Percentiles rank a stretch among this genome's conserved stretches.
Evolutionary conservation across 2,888 invertebrate genomes (phyloP).

Genomic region (Junonia oenone): DNA sequence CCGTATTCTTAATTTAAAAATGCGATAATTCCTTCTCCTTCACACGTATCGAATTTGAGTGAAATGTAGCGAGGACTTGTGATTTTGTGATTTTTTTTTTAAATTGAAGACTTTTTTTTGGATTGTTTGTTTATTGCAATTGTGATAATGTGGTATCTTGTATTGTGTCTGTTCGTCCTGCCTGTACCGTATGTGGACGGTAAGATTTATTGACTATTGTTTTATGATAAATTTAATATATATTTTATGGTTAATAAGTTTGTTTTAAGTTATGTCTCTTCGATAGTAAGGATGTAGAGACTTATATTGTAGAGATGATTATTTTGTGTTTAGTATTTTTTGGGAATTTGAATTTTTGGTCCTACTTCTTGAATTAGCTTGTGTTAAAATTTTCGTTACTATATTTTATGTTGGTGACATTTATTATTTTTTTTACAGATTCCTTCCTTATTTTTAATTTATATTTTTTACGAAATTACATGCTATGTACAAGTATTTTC

Average conservation of each 20-base stretch:
- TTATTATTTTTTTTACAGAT: too few species aligned
- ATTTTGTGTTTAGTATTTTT: too few species aligned
- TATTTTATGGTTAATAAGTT: background rate
- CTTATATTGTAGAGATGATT: too few species aligned
- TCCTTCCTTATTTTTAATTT: too few species aligned
- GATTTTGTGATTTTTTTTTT: slow-evolving; percentile 14
- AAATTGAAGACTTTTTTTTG: background rate
- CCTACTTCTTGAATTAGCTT: too few species aligned
- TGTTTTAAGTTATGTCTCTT: background rate
- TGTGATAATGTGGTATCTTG: slow-evolving; percentile 38
- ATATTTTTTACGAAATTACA: too few species aligned
- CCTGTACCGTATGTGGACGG: slow-evolving; percentile 33
- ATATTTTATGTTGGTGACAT: too few species aligned
- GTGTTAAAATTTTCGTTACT: too few species aligned
- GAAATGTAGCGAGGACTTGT: slow-evolving; percentile 34
- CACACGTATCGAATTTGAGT: slow-evolving; percentile 26
- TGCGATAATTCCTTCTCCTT: slow-evolving; percentile 22
- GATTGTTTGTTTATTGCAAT: slow-evolving; percentile 24
- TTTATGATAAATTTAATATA: background rate
- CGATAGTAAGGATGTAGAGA: too few species aligned
- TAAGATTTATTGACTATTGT: slow-evolving; percentile 29
- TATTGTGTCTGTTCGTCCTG: slow-evolving; percentile 34
- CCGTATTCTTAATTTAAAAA: slow-evolving; percentile 19
- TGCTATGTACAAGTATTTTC: too few species aligned
- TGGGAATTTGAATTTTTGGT: too few species aligned